Evolutionary conservation across 64 coral and sea anemone species (phyloP).

Genomic region (Pocillopora damicornis): DNA sequence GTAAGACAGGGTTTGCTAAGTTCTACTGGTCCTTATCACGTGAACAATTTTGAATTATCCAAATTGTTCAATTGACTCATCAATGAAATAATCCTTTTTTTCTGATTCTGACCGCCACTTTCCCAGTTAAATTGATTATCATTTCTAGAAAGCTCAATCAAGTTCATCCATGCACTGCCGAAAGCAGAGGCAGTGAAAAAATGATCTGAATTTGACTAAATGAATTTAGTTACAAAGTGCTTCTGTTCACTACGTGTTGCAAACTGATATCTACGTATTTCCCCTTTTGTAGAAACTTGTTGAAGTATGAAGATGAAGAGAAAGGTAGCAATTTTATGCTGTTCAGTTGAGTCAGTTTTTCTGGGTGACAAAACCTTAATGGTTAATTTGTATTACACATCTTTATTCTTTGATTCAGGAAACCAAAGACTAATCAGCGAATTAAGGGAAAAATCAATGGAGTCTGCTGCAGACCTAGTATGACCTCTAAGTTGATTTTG

Average conservation of each 20-base stretch:
- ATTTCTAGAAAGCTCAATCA: too few relatives aligned
- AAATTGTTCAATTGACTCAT: too few relatives aligned
- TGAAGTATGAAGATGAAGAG: slow-evolving; percentile 4
- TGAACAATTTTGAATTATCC: too few relatives aligned
- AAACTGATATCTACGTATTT: neutral
- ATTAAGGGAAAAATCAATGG: slow-evolving; percentile 17
- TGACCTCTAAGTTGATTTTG: neutral
- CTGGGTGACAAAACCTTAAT: neutral
- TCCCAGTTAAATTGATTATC: too few relatives aligned
- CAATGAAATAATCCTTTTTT: too few relatives aligned
- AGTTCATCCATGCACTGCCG: too few relatives aligned
- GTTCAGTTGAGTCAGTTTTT: too few relatives aligned
- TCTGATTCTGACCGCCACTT: too few relatives aligned
- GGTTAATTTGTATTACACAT: neutral
- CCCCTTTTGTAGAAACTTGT: neutral
- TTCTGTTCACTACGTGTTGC: neutral
- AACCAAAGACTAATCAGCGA: slow-evolving; percentile 1
- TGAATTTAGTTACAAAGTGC: neutral
- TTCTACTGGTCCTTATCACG: too few relatives aligned
- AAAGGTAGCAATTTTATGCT: neutral
- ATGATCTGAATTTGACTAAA: neutral
- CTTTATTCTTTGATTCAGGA: neutral
- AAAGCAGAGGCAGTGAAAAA: neutral
- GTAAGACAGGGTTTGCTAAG: neutral
- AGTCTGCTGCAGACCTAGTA: slow-evolving; percentile 23